Conservation (phyloP, 2,888 invertebrate species). For the Yponomeuta cagnagella region DNA sequence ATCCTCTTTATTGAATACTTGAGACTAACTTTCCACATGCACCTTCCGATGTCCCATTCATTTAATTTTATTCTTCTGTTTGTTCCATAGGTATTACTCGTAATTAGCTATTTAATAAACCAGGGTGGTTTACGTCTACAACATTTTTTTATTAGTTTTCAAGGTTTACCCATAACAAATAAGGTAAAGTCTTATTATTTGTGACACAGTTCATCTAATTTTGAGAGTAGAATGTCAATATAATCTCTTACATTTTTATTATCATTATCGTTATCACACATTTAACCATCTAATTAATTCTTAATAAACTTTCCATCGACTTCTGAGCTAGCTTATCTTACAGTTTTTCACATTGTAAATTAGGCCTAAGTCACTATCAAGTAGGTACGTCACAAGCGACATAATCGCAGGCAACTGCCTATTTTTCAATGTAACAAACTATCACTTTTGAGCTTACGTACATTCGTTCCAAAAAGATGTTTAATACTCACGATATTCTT, state of each 20-base stretch:
- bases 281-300: not conserved
- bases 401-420: not conserved
- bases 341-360: not conserved
- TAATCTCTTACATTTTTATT: not conserved
- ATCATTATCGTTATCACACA: not conserved
- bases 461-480: not conserved
- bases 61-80: too few species aligned
- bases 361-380: not conserved
- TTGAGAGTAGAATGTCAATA: not conserved
- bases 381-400: not conserved
- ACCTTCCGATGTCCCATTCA: too few species aligned
- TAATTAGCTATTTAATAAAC: too few species aligned
- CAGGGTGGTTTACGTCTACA: too few species aligned
- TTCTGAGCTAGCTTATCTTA: not conserved
- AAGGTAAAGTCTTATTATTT: not conserved
- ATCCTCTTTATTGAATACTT: too few species aligned
- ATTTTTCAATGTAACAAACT: not conserved
- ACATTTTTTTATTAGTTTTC: too few species aligned
- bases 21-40: too few species aligned
- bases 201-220: constrained; percentile 2
- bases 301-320: not conserved
- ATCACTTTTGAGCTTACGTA: constrained; percentile 1
- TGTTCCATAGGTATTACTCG: too few species aligned
- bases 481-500: not conserved
- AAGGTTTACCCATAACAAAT: too few species aligned